A percentile compares a stretch with the other conserved stretches of the same genome.
These are phyloP conservation scores for Anastatus disparis DNA, from an alignment of 1,140 invertebrate genomes.

Conservation along the genomic window DNA sequence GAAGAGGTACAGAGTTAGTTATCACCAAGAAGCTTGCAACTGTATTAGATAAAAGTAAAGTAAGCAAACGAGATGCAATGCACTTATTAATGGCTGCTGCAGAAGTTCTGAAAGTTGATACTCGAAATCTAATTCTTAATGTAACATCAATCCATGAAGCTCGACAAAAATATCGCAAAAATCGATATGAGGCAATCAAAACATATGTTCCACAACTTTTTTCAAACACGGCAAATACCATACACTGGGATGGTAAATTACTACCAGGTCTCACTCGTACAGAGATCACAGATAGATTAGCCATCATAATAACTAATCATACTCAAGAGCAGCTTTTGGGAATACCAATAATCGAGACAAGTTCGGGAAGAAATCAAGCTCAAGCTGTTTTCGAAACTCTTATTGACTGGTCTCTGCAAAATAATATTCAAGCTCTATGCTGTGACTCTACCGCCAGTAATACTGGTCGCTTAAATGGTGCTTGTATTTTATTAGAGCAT, in stretches of 20 bases:
- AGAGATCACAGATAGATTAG: too few species aligned
- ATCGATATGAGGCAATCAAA: conserved; percentile 39
- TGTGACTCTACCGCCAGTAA: too few species aligned
- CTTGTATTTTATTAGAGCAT: conserved; percentile 33
- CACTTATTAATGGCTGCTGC: conserved; percentile 37
- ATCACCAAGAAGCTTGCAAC: conserved; percentile 32
- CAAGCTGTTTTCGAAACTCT: conserved; percentile 35
- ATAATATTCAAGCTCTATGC: conserved; percentile 27
- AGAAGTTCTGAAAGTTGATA: conserved; percentile 36
- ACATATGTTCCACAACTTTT: conserved; percentile 10
- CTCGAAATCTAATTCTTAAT: conserved; percentile 27
- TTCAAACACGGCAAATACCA: neutral
- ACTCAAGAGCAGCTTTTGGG: conserved; percentile 35
- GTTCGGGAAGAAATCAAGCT: conserved; percentile 37
- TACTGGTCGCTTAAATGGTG: conserved; percentile 36
- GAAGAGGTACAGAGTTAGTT: conserved; percentile 18
- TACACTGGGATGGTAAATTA: conserved; percentile 47
- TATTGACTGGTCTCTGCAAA: conserved; percentile 32
- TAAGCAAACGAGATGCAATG: conserved; percentile 39
- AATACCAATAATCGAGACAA: conserved; percentile 33
- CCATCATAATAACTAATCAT: conserved; percentile 19
- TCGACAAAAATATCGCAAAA: conserved; percentile 32
- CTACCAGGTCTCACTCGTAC: too few species aligned
- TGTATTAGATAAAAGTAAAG: conserved; percentile 43
- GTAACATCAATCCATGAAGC: conserved; percentile 28